These are phyloP conservation scores for Gymnothorax javanicus DNA, from an alignment of 2,797 vertebrate genomes.

Conservation along the genomic window DNA sequence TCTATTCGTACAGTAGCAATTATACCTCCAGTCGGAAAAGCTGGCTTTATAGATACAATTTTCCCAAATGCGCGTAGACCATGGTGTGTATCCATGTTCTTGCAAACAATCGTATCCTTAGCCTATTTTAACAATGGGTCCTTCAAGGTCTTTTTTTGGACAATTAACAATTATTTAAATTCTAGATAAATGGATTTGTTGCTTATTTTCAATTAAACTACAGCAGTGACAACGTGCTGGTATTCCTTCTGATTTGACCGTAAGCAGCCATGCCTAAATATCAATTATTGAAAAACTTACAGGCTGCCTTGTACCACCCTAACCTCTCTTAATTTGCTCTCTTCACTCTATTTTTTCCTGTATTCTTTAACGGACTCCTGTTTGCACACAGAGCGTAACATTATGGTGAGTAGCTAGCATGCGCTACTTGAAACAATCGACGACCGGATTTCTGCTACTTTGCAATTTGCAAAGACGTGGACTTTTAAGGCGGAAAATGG, in stretches of 20 bases:
- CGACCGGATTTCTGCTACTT: not conserved
- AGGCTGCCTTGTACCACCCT: conserved; percentile 2
- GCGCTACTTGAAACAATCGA: not conserved
- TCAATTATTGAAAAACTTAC: conserved; percentile 11
- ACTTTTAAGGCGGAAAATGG: not conserved
- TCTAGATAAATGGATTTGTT: not conserved
- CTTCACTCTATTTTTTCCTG: not conserved
- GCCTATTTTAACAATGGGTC: not conserved
- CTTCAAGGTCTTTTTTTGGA: not conserved
- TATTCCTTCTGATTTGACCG: not conserved
- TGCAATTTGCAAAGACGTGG: not conserved
- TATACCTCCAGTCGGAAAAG: conserved; percentile 20
- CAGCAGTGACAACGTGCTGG: not conserved
- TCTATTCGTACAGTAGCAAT: not conserved
- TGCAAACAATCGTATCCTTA: not conserved
- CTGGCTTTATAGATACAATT: conserved; percentile 4
- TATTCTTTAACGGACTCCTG: conserved; percentile 31
- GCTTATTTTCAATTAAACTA: not conserved
- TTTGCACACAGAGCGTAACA: conserved; percentile 22
- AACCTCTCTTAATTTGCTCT: conserved; percentile 1
- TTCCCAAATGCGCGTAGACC: not conserved
- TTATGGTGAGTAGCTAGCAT: not conserved
- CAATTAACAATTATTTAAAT: not conserved
- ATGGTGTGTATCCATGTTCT: not conserved
- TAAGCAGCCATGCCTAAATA: not conserved